phyloP scores from a whole-genome alignment of 2,113 vertebrate species.

The Tragelaphus strepsiceros region DNA sequence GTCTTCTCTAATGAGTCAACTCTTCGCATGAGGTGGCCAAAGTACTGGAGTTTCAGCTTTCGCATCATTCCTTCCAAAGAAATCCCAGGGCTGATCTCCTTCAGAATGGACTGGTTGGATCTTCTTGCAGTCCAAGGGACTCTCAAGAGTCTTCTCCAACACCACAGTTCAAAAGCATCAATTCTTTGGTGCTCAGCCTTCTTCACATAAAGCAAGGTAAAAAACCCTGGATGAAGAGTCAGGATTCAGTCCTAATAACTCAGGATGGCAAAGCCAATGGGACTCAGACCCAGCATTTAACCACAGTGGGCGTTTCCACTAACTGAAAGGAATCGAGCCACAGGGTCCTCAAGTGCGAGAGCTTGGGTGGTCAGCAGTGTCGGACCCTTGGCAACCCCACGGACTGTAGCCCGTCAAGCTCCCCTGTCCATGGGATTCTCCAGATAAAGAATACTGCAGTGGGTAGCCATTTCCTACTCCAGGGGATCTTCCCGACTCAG shows the following conservation, averaged over 20 bases:
- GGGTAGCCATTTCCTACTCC: background rate
- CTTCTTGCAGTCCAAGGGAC: too few relatives aligned
- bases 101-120: too few relatives aligned
- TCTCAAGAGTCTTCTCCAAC: too few relatives aligned
- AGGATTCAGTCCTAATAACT: background rate
- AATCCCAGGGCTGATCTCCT: too few relatives aligned
- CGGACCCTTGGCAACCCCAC: background rate
- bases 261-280: background rate
- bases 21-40: too few relatives aligned
- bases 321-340: background rate
- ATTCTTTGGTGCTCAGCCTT: too few relatives aligned
- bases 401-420: background rate
- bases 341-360: background rate
- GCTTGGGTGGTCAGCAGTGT: background rate
- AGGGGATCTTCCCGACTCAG: background rate
- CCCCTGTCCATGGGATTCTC: background rate
- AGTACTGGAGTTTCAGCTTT: too few relatives aligned
- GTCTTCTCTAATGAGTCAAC: too few relatives aligned
- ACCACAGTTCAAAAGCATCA: too few relatives aligned
- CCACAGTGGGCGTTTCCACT: background rate
- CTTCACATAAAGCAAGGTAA: background rate
- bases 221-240: background rate
- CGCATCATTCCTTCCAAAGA: too few relatives aligned
- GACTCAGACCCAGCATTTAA: background rate
- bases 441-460: background rate